Conservation (phyloP, 2,113 vertebrate species). For the Chrysemys picta region DNA sequence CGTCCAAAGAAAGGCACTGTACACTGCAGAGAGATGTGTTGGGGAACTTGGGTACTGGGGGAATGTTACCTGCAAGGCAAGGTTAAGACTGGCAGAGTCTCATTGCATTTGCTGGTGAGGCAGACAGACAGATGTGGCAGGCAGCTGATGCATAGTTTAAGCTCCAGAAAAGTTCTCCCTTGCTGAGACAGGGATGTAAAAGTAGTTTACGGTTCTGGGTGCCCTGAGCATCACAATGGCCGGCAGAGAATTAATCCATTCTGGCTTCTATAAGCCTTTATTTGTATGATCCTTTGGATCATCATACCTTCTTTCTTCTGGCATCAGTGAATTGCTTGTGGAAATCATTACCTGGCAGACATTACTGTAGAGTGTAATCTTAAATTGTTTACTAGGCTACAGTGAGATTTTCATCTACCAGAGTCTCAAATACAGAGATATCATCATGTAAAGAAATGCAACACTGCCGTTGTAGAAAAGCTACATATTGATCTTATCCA, state of each 20-base stretch:
- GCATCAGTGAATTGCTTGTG: background rate
- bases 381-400: conserved; percentile 25
- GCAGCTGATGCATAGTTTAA: background rate
- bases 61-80: background rate
- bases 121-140: background rate
- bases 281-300: background rate
- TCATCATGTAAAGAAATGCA: conserved; percentile 8
- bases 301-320: conserved; percentile 4
- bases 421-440: background rate
- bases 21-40: background rate
- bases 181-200: background rate
- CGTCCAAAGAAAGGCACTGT: background rate
- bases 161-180: background rate
- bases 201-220: background rate
- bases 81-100: background rate
- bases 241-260: background rate
- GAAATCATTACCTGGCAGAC: conserved; percentile 17
- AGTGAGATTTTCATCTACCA: conserved; percentile 10
- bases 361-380: background rate
- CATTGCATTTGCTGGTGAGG: background rate
- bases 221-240: background rate
- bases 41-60: background rate
- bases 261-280: conserved; percentile 8
- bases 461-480: background rate
- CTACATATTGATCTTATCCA: background rate